Conservation (phyloP, 2,113 vertebrate species). For the Polyodon spathula region DNA sequence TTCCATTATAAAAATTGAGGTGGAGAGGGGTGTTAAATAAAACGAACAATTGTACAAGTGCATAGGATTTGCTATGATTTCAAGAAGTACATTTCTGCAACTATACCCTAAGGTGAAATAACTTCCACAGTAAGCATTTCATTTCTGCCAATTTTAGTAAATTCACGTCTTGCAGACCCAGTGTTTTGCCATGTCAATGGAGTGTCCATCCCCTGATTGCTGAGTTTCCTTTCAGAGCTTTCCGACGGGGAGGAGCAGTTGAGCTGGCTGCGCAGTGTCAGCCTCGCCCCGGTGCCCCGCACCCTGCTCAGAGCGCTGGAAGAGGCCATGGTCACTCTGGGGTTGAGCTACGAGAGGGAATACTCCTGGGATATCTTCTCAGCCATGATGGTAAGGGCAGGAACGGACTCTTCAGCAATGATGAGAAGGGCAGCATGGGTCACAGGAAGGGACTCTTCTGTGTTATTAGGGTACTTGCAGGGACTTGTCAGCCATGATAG, state of each 20-base stretch:
- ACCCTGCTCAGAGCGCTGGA: conserved; percentile 51
- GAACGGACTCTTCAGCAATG: not conserved
- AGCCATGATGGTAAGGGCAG: conserved; percentile 61
- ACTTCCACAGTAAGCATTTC: too few relatives aligned
- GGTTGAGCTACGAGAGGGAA: conserved; percentile 52
- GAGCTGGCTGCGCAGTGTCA: conserved; percentile 29
- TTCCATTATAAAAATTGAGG: too few relatives aligned
- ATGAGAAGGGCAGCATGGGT: not conserved
- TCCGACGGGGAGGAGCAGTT: conserved; percentile 35
- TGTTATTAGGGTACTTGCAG: not conserved
- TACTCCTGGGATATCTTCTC: conserved; percentile 68
- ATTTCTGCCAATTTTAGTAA: too few relatives aligned
- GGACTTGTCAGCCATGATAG: not conserved
- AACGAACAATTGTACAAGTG: too few relatives aligned
- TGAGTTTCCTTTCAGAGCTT: conserved; percentile 19
- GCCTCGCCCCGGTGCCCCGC: conserved; percentile 35
- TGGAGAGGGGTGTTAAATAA: too few relatives aligned
- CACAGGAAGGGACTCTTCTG: not conserved
- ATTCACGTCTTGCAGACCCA: too few relatives aligned
- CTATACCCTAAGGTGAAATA: too few relatives aligned
- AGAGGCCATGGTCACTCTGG: conserved; percentile 51
- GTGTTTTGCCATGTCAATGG: too few relatives aligned
- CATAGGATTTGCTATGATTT: too few relatives aligned
- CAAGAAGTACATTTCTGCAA: too few relatives aligned
- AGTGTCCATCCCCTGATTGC: not conserved